phyloP scores from a whole-genome alignment of 2,797 vertebrate species.

The Nyctalus aviator region DNA sequence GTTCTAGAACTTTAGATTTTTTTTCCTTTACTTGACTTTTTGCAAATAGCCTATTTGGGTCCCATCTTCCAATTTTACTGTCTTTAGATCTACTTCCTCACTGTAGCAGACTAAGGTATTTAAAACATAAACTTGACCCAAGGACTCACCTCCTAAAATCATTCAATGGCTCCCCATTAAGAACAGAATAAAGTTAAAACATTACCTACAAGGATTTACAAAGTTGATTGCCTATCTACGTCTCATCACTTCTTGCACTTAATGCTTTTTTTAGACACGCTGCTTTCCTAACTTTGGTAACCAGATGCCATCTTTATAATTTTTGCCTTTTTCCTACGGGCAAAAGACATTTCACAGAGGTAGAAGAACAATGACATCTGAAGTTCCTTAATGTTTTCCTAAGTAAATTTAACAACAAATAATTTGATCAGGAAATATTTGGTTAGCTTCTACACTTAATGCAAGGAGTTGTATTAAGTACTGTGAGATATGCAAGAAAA shows the following conservation, averaged over 20 bases:
- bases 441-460: not conserved
- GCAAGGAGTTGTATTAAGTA: slow-evolving; percentile 16
- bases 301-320: not conserved
- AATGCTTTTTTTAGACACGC: slow-evolving; percentile 9
- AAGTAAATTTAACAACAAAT: slow-evolving; percentile 55
- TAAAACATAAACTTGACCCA: slow-evolving; percentile 51
- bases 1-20: slow-evolving; percentile 45
- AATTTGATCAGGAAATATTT: slow-evolving; percentile 56
- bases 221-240: not conserved
- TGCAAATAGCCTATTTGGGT: not conserved
- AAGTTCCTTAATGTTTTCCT: slow-evolving; percentile 54
- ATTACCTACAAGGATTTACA: not conserved
- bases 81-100: slow-evolving; percentile 40
- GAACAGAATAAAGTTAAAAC: slow-evolving; percentile 33
- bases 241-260: slow-evolving; percentile 1
- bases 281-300: slow-evolving; percentile 24
- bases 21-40: slow-evolving; percentile 29
- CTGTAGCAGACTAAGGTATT: not conserved
- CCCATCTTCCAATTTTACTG: slow-evolving; percentile 20
- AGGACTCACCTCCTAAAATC: slow-evolving; percentile 55
- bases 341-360: slow-evolving; percentile 51
- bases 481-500: slow-evolving; percentile 40
- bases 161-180: not conserved
- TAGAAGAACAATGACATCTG: slow-evolving; percentile 43
- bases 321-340: slow-evolving; percentile 11